Conservation (phyloP, 2,888 invertebrate species). For the Bombylius major region DNA sequence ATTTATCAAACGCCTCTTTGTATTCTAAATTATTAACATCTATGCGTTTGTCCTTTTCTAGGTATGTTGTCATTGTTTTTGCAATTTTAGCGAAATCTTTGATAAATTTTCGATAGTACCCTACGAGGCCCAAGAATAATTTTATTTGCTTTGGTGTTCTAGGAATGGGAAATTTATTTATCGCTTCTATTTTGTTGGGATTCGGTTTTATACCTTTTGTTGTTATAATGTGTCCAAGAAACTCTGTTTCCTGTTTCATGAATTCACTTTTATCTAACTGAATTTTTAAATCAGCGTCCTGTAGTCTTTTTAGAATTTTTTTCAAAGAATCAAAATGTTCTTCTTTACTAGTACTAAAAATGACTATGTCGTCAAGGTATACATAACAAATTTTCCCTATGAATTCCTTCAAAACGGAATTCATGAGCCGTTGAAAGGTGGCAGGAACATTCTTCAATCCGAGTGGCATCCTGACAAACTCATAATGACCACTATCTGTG, state of each 20-base stretch:
- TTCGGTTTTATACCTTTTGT: slow-evolving; percentile 20
- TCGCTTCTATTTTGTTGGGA: neutral
- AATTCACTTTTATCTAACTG: slow-evolving; percentile 16
- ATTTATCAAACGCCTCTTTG: slow-evolving; percentile 9
- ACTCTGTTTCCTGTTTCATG: slow-evolving; percentile 10
- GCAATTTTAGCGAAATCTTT: slow-evolving; percentile 3
- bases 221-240: slow-evolving; percentile 19
- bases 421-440: slow-evolving; percentile 5
- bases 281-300: slow-evolving; percentile 15
- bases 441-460: slow-evolving; percentile 5
- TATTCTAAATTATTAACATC: slow-evolving; percentile 16
- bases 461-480: slow-evolving; percentile 2
- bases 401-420: slow-evolving; percentile 16
- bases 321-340: slow-evolving; percentile 17
- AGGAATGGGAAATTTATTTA: neutral
- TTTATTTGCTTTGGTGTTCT: slow-evolving; percentile 7
- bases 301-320: slow-evolving; percentile 15
- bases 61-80: neutral
- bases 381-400: slow-evolving; percentile 18
- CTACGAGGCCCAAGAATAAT: slow-evolving; percentile 6
- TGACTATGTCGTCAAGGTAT: slow-evolving; percentile 22
- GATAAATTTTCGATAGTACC: slow-evolving; percentile 3
- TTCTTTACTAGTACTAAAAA: slow-evolving; percentile 17
- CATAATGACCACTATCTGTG: neutral
- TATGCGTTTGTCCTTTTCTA: slow-evolving; percentile 7